Percentiles rank a stretch among this genome's conserved stretches.
phyloP scores from a whole-genome alignment of 2,113 vertebrate genomes.

The Tragelaphus strepsiceros region DNA sequence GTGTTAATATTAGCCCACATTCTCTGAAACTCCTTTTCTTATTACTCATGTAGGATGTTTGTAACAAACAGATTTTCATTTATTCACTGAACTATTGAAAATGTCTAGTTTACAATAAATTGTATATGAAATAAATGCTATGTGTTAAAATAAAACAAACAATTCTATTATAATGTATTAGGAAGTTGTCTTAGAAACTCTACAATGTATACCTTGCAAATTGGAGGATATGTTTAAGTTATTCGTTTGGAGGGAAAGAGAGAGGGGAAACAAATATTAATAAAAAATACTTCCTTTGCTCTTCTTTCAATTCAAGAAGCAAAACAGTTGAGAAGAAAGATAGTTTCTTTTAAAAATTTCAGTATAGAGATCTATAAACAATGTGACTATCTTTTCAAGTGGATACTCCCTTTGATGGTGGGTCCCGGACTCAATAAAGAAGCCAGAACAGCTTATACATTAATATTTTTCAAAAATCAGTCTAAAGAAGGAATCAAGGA shows the following conservation, averaged over 20 bases:
- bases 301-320: background rate
- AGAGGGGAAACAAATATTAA: background rate
- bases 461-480: slow-evolving; percentile 12
- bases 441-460: background rate
- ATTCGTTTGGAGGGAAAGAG: background rate
- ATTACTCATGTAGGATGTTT: background rate
- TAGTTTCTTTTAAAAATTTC: background rate
- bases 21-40: background rate
- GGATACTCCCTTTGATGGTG: background rate
- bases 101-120: background rate
- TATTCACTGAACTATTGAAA: background rate
- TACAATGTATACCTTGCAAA: background rate
- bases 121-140: background rate
- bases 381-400: background rate
- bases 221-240: background rate
- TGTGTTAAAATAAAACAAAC: background rate
- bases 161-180: background rate
- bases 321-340: background rate
- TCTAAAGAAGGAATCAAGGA: slow-evolving; percentile 25
- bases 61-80: background rate
- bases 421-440: background rate
- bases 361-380: background rate
- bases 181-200: background rate
- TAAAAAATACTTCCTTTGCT: background rate
- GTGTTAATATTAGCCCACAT: background rate